Evolutionary conservation across 2,113 vertebrate genomes (phyloP), one percentile per base, ranked within the genome.

Genomic region (Phoenicopterus ruber): DNA sequence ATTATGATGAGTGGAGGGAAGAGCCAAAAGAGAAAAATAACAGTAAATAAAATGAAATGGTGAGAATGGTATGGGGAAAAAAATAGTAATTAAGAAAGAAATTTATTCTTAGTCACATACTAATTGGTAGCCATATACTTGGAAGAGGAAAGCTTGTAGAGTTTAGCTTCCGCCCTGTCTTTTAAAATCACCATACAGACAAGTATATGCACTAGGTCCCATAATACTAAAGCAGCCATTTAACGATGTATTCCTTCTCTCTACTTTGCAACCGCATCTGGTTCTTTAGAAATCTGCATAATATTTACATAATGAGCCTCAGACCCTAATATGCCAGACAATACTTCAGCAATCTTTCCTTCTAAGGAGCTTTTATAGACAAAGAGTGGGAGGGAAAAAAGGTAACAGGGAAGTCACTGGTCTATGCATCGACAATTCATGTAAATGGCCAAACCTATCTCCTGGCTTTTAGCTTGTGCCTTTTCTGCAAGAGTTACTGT

Each of bases 261-360:
- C 4, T 71, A 34, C 55, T 87, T 89, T 87, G 65, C 40, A 87
- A 57, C 8, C 3, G 9, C n/a, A 79, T 74, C 47, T 94, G 26
- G 10, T 67, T 89, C 73, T 90, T 90, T 69, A 82, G 61, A 91
- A 96, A 91, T 91, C 66, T 93, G 74, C 65, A 72, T 93, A 90
- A 72, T 57, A 93, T 91, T 90, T 93, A 52, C 91, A 87, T 95
- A 93, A 93, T 76, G 70, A 85, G 36, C 79, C 81, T 85, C 57
- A 91, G 62, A 65, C 44, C 36, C 62, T 93, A 93, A 69, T 87
- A 82, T 29, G 36, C 40, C 36, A 95, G 58, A 22, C 44, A 82
- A 71, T 57, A 61, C 44, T 91, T 91, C 57, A 91, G 24, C 38
- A 94, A 91, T 69, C 6, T 74, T 94, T 69, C 34, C 62, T 87